Evolutionary conservation across 30 jellyfish, hydroid and myxozoan genomes (phyloP), one percentile per base, ranked within the genome.

Genomic region (Rhopilema esculentum): DNA sequence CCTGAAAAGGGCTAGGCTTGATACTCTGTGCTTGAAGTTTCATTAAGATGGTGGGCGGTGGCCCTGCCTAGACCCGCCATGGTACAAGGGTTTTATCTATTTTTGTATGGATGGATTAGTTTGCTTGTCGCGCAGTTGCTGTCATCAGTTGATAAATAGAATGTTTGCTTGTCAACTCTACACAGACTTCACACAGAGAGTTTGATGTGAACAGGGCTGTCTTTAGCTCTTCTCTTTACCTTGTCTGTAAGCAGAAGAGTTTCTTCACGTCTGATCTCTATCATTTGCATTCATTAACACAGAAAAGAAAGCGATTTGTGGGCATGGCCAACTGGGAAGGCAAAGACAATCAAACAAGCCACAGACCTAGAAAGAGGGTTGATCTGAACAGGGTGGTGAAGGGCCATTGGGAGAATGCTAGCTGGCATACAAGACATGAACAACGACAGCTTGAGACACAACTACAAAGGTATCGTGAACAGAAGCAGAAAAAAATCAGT

Each of bases 341-440:
- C 23, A 66, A 32, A 19, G 17, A 32, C 30, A 23, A 19, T n/a
- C 77, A 23, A 20, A 7, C 19, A 22, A 32, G 52, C 29, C 30
- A 23, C 33, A 16, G 77, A 32, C 20, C 51, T 6, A 40, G 63
- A 27, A 80, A 66, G 49, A 28, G 67, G 73, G 19, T 23, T 22
- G 63, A 68, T n/a, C 69, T 80, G 24, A 49, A 66, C 27, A 64
- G 31, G 23, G 90, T 82, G 26, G 90, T 80, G 28, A 80, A 66
- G 53, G 33, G 61, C 73, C 67, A 80, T 21, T 64, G 90, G 82
- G 75, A 40, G 20, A 33, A 52, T 18, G 73, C 90, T 24, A 63
- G 68, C 20, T 80, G 90, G 90, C 72, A 64, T 29, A 19, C 75
- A 53, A 80, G 65, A 40, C 67, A 48, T 31, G 79, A 66, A 62